A percentile compares a stretch with the other conserved stretches of the same genome.
Conservation (phyloP, 2,888 invertebrate genomes). For the Noctua comes region DNA sequence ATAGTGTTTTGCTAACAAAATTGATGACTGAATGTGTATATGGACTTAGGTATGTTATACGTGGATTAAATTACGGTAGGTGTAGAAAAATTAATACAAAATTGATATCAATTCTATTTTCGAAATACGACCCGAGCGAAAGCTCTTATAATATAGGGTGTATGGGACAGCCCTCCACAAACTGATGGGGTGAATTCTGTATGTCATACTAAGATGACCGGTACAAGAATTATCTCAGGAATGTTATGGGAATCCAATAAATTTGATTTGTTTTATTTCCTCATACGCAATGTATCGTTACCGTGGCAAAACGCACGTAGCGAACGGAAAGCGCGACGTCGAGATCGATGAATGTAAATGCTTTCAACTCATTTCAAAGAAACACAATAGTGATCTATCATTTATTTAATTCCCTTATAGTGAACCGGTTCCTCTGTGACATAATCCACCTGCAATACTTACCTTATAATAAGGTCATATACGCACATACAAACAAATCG, state of each 20-base stretch:
- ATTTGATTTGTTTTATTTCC: too few species aligned
- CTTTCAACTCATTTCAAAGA: not conserved
- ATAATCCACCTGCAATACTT: not conserved
- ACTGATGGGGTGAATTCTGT: too few species aligned
- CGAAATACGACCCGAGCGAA: not conserved
- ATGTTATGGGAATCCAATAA: too few species aligned
- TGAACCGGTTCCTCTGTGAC: not conserved
- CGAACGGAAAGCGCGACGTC: too few species aligned
- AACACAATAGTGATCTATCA: not conserved
- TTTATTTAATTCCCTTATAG: not conserved
- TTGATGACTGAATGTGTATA: not conserved
- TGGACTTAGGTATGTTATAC: not conserved
- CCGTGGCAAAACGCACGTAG: too few species aligned
- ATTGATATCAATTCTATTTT: not conserved
- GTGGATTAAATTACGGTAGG: not conserved
- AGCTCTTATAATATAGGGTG: too few species aligned
- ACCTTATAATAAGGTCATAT: not conserved
- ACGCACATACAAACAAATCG: constrained; percentile 14
- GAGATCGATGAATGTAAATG: too few species aligned
- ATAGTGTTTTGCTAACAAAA: not conserved
- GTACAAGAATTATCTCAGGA: too few species aligned
- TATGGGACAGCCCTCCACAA: too few species aligned
- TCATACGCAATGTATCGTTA: too few species aligned
- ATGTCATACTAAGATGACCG: too few species aligned
- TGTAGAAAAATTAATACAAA: not conserved